These are phyloP conservation scores for Eupeodes corollae DNA, from an alignment of 1,140 invertebrate species.

Conservation along the genomic window DNA sequence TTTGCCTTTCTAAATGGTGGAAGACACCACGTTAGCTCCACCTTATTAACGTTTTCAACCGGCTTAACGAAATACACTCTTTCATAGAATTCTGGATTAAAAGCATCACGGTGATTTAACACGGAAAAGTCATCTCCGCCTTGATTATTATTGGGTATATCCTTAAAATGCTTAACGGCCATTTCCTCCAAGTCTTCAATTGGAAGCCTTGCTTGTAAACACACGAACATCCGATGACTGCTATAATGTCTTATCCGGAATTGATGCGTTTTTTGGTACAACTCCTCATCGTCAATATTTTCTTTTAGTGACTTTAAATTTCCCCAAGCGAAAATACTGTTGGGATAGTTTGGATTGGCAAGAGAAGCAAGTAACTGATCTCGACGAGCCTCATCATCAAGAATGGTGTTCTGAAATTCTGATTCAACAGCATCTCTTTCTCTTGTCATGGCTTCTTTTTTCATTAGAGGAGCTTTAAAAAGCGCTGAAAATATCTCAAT, in stretches of 20 bases:
- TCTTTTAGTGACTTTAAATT: conserved; percentile 66
- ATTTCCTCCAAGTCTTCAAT: conserved; percentile 58
- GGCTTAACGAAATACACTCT: conserved; percentile 67
- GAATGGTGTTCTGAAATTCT: conserved; percentile 38
- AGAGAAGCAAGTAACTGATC: conserved; percentile 62
- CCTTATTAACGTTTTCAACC: conserved; percentile 53
- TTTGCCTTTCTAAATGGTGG: conserved; percentile 51
- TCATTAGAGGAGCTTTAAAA: conserved; percentile 80
- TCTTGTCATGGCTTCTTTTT: conserved; percentile 70
- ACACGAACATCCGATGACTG: conserved; percentile 78
- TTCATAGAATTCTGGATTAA: conserved; percentile 54
- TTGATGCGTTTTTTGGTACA: conserved; percentile 57
- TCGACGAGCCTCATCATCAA: conserved; percentile 28
- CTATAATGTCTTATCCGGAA: conserved; percentile 77
- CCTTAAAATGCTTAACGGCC: conserved; percentile 50
- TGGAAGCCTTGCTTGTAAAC: conserved; percentile 66
- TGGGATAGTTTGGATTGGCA: conserved; percentile 57
- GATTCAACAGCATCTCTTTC: conserved; percentile 90
- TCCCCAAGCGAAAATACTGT: conserved; percentile 75
- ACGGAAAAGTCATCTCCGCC: conserved; percentile 46
- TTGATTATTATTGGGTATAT: conserved; percentile 51
- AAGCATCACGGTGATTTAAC: conserved; percentile 41
- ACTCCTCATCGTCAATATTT: conserved; percentile 49
- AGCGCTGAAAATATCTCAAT: conserved; percentile 84
- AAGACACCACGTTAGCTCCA: conserved; percentile 70